Evolutionary conservation across 2,113 vertebrate genomes (phyloP), one percentile per base, ranked within the genome.

Genomic region (Archilochus colubris): DNA sequence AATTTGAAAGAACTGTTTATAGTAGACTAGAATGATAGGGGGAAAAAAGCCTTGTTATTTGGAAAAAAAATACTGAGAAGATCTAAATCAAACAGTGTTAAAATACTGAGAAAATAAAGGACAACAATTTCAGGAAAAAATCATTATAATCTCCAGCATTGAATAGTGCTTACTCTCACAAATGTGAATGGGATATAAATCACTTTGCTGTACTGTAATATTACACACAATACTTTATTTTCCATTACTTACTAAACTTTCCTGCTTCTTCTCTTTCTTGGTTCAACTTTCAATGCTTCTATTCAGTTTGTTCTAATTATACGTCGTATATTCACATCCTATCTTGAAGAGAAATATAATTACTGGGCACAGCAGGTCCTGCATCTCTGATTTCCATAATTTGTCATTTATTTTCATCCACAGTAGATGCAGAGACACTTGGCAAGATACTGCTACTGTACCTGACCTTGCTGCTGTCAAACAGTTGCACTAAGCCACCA

Each of bases 1-100:
- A 74, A 93, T 87, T 74, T 88, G 61, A 85, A 93, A 70, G 70
- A 95, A 82, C 23, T 67, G 93, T 80, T 92, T 94, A 83, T 83
- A 96, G 66, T 67, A 95, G 93, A 64, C 55, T 63, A 81, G 69
- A 82, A 87, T 33, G 22, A 72, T 22, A 55, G 43, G 54, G 40
- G 92, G 94, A 89, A 94, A 74, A 46, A 46, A 46, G 18, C 44
- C 7, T 6, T 44, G 22, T 74, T 87, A 92, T 76, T 82, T 86
- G 76, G 80, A 93, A 95, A 97, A 96, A 78, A 14, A 53, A 25
- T 78, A 63, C 68, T 76, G 36, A 46, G 31, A 66, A 50, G 18
- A 53, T 88, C 93, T 87, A 77, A 95, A 94, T 86, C 43, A 94
- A 64, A 63, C 9, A 50, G 8, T 46, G 5, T 50, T 64, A 36